phyloP scores from a whole-genome alignment of 2,113 vertebrate species.

The Chloropsis cyanopogon region DNA sequence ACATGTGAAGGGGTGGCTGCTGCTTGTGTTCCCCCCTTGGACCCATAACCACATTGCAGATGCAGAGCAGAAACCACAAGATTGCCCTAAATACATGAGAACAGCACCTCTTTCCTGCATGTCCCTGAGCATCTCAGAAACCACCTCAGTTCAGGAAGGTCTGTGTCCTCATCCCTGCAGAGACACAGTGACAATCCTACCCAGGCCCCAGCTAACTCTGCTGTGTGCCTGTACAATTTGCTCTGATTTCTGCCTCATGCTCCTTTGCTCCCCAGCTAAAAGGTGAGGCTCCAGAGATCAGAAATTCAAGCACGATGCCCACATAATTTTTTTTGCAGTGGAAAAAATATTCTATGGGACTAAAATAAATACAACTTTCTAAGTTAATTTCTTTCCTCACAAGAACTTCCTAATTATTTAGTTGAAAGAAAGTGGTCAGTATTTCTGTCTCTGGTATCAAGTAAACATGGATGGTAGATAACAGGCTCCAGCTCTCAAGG shows the following conservation, averaged over 20 bases:
- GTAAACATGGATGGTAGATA: neutral
- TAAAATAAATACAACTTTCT: neutral
- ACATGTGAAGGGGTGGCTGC: neutral
- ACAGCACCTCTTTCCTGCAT: neutral
- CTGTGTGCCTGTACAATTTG: neutral
- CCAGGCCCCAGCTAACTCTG: neutral
- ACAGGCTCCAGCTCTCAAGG: neutral
- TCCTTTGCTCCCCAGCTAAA: neutral
- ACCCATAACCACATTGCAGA: neutral
- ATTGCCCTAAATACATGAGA: accelerated
- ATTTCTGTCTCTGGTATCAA: neutral
- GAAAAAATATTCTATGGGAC: neutral
- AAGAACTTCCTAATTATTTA: neutral
- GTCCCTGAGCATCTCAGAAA: accelerated
- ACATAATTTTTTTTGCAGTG: neutral
- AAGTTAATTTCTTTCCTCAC: neutral
- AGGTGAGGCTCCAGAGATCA: neutral
- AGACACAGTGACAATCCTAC: neutral
- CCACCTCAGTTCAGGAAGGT: neutral
- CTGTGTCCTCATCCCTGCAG: neutral
- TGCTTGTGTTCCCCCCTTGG: neutral
- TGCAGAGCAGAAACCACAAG: neutral
- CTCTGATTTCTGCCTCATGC: neutral
- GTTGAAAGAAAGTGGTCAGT: neutral
- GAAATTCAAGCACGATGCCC: neutral